A percentile compares a stretch with the other conserved stretches of the same genome.
Evolutionary conservation across 2,888 invertebrate species (phyloP).

Genomic region (Odontocolon sp.): DNA sequence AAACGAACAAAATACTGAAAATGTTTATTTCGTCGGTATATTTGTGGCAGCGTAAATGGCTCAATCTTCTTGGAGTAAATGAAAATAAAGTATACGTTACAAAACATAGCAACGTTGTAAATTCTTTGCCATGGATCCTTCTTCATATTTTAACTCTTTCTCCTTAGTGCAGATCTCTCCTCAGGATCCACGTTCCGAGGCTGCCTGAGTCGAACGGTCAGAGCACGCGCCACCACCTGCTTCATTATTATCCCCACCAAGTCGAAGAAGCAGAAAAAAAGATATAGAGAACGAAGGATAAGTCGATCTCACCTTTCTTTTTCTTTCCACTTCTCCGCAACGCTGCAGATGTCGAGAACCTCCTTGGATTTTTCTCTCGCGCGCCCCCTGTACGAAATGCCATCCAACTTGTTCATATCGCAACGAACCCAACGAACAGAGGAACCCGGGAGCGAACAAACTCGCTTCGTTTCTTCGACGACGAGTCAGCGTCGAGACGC

Average conservation of each 20-base stretch:
- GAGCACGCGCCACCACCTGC: conserved; percentile 76
- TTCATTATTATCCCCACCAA: conserved; percentile 74
- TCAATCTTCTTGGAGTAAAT: conserved; percentile 57
- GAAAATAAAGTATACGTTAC: conserved; percentile 62
- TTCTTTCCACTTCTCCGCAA: conserved; percentile 43
- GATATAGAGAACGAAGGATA: conserved; percentile 18
- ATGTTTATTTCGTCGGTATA: conserved; percentile 13
- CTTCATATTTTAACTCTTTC: conserved; percentile 35
- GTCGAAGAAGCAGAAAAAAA: conserved; percentile 27
- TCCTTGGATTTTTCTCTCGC: conserved; percentile 38
- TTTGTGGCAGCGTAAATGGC: conserved; percentile 44
- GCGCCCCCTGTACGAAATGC: conserved; percentile 12
- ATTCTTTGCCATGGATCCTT: conserved; percentile 42
- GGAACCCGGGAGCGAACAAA: not conserved
- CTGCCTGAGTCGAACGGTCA: conserved; percentile 66
- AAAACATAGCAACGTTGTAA: conserved; percentile 47
- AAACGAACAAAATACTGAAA: not conserved
- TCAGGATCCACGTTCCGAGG: conserved; percentile 64
- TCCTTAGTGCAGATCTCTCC: conserved; percentile 50
- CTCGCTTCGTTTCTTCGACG: conserved; percentile 41
- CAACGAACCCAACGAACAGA: not conserved
- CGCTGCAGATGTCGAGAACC: conserved; percentile 51
- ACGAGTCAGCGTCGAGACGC: conserved; percentile 36
- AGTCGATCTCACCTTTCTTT: conserved; percentile 42
- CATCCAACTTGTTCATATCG: not conserved